Evolutionary conservation across 2,797 vertebrate species (phyloP).

Genomic region (Nothura maculosa): DNA sequence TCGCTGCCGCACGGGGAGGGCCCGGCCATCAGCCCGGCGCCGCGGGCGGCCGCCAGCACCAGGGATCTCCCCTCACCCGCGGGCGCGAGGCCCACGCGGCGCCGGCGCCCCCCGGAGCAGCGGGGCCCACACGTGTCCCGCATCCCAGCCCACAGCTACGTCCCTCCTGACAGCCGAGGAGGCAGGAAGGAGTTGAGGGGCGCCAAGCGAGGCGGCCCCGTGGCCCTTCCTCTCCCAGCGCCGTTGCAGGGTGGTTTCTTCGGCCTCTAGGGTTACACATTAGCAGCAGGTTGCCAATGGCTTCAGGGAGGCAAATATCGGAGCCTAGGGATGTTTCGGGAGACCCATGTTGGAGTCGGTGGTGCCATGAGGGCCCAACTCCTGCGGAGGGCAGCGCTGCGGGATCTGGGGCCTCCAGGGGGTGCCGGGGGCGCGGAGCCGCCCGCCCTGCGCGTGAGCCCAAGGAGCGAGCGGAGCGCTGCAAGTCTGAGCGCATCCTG

Average conservation of each 20-base stretch:
- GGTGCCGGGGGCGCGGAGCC: background rate
- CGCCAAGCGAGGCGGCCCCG: background rate
- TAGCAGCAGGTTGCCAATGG: background rate
- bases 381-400: background rate
- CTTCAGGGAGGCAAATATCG: background rate
- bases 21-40: background rate
- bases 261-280: background rate
- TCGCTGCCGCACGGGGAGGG: background rate
- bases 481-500: constrained; percentile 42
- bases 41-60: background rate
- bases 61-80: constrained; percentile 29
- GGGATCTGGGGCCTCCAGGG: background rate
- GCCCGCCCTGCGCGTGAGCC: background rate
- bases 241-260: background rate
- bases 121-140: background rate
- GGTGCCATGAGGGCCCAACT: background rate
- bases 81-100: constrained; percentile 3
- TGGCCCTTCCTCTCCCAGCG: background rate
- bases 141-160: background rate
- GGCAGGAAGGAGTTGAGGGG: background rate
- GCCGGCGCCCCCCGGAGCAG: background rate
- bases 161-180: background rate
- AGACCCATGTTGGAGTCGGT: background rate
- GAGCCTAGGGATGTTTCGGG: background rate
- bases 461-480: background rate